Evolutionary conservation across 2,797 vertebrate species (phyloP).

Genomic region (Anas bernieri): DNA sequence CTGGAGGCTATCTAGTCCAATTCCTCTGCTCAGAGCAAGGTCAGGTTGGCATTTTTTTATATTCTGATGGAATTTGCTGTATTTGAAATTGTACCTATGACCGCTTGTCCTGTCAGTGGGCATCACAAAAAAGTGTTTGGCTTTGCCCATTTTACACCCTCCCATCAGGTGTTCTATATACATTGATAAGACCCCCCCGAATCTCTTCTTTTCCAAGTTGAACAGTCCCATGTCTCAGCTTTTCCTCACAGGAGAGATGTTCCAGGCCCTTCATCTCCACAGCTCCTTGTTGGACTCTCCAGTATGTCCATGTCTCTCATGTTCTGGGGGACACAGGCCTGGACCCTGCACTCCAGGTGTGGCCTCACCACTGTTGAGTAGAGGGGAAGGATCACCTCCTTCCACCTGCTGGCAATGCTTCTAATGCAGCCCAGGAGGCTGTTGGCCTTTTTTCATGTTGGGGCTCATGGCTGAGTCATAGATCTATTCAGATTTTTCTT

Average conservation of each 20-base stretch:
- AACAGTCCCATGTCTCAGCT: neutral
- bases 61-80: neutral
- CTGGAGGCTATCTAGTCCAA: neutral
- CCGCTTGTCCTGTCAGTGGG: neutral
- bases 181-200: neutral
- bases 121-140: neutral
- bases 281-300: neutral
- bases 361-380: neutral
- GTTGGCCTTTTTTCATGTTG: neutral
- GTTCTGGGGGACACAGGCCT: neutral
- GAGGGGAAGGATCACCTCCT: neutral
- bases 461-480: fast-evolving
- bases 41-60: neutral
- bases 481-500: neutral
- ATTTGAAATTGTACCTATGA: neutral
- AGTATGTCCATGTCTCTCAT: neutral
- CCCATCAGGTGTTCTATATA: neutral
- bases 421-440: neutral
- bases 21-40: neutral
- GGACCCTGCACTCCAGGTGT: neutral
- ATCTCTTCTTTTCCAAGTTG: neutral
- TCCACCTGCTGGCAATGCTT: neutral
- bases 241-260: neutral
- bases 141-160: neutral
- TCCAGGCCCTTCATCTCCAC: neutral